A percentile compares a stretch with the other conserved stretches of the same genome.
phyloP scores from a whole-genome alignment of 2,113 vertebrate species.

The Orientallactaga bullata region DNA sequence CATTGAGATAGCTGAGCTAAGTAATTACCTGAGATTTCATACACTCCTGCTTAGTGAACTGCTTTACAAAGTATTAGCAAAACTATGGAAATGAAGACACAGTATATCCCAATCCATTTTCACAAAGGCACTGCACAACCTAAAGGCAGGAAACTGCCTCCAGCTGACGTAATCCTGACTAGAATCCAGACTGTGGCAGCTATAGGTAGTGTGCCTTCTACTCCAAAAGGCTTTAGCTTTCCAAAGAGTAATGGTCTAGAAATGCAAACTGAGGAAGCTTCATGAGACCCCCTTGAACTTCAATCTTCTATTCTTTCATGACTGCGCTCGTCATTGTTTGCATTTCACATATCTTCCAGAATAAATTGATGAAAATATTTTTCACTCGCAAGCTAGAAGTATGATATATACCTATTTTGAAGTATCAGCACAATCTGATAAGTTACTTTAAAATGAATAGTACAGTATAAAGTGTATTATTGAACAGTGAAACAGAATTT shows the following conservation, averaged over 20 bases:
- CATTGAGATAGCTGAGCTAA: neutral
- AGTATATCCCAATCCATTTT: slow-evolving; percentile 18
- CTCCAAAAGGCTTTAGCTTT: neutral
- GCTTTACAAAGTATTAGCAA: neutral
- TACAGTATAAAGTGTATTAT: neutral
- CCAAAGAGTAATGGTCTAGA: neutral
- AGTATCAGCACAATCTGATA: neutral
- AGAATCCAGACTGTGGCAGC: neutral
- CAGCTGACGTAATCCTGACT: neutral
- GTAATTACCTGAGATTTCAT: neutral
- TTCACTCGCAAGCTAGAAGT: neutral
- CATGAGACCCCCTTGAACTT: neutral
- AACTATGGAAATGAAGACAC: neutral
- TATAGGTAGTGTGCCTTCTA: neutral
- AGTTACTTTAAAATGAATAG: neutral
- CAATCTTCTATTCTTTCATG: neutral
- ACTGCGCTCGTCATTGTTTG: neutral
- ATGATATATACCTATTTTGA: neutral
- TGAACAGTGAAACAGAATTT: neutral
- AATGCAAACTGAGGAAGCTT: neutral
- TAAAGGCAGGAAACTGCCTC: neutral
- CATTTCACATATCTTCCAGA: neutral
- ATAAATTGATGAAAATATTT: neutral
- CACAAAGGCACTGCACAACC: neutral
- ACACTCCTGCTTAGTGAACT: neutral